These are phyloP conservation scores for Horisme vitalbata DNA, from an alignment of 2,888 invertebrate species.

Conservation along the genomic window DNA sequence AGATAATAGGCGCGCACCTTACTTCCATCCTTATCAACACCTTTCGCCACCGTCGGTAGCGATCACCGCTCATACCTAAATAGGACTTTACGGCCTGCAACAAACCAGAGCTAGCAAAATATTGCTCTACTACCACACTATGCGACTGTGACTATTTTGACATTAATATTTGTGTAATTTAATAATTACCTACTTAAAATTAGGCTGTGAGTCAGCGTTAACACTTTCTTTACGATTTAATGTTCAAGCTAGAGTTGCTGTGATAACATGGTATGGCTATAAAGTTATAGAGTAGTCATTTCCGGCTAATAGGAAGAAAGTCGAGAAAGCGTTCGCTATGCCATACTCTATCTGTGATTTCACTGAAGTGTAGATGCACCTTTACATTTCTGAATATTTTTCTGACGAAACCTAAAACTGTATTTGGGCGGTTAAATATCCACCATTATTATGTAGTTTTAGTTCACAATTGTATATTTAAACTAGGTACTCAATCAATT, in stretches of 20 bases:
- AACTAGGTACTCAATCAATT: slow-evolving; percentile 29
- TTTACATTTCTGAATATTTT: slow-evolving; percentile 36
- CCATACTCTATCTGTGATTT: slow-evolving; percentile 71
- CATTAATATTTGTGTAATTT: slow-evolving; percentile 54
- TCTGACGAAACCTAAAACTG: slow-evolving; percentile 24
- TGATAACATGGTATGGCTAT: slow-evolving; percentile 77
- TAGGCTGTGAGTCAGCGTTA: slow-evolving; percentile 79
- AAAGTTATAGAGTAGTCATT: slow-evolving; percentile 69
- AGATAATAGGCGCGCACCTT: too few relatives aligned
- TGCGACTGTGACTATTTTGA: slow-evolving; percentile 29
- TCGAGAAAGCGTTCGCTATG: slow-evolving; percentile 46
- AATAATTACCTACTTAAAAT: slow-evolving; percentile 66
- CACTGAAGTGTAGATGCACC: slow-evolving; percentile 58
- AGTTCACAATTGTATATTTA: slow-evolving; percentile 41
- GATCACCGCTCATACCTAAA: too few relatives aligned
- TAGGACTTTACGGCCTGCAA: too few relatives aligned
- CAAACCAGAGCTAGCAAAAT: too few relatives aligned
- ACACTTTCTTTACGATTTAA: slow-evolving; percentile 75
- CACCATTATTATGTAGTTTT: slow-evolving; percentile 16
- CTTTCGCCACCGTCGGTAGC: too few relatives aligned
- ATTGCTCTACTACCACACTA: slow-evolving; percentile 3
- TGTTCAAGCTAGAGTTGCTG: slow-evolving; percentile 82
- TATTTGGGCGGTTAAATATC: not conserved
- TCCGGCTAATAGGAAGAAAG: slow-evolving; percentile 56
- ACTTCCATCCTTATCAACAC: too few relatives aligned